Evolutionary conservation across 2,888 invertebrate genomes (phyloP), one percentile per base, ranked within the genome.

Genomic region (Rhyacophila evoluta): DNA sequence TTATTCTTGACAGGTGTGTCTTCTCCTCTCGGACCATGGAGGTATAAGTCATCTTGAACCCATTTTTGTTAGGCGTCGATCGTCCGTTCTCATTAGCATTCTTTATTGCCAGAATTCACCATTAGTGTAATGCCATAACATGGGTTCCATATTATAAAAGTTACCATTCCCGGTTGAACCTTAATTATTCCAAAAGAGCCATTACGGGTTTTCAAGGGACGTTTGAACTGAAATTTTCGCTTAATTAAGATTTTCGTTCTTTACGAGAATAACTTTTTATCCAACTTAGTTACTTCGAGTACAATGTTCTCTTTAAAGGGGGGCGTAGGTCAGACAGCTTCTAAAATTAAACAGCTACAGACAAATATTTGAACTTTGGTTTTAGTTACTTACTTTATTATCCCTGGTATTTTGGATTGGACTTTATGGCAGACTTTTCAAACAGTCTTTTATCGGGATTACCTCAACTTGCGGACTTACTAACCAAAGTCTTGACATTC

Each of bases 161-260:
- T 55, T 55, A 19, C 55, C 55, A 25, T 55, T 55, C 25, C 19
- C 12, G 12, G 19, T 25, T 10, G 55, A 19, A 2, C 55, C 10
- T 55, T 55, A 55, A 55, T 55, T 55, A 25, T 55, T 55, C 55
- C 55, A 5, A 1, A 55, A 55, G 55, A 55, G 55, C 55, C 55
- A 55, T 55, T 55, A 55, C 55, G 19, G 55, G 2, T 55, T 25
- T 19, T 19, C 15, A 55, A 19, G 55, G 55, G 5, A 55, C 10
- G 19, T 55, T 19, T 55, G 6, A 55, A 19, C 41, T 19, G 10
- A 55, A 55, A 55, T 25, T 55, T n/a, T 19, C 55, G 19, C 55
- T 0, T 55, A 55, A 55, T 55, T 55, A 55, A 55, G 55, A 55
- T 55, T 55, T 55, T 55, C 55, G 55, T 55, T 55, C 25, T 55